Evolutionary conservation across 2,797 vertebrate genomes (phyloP).

Genomic region (Benthosema pterotum): DNA sequence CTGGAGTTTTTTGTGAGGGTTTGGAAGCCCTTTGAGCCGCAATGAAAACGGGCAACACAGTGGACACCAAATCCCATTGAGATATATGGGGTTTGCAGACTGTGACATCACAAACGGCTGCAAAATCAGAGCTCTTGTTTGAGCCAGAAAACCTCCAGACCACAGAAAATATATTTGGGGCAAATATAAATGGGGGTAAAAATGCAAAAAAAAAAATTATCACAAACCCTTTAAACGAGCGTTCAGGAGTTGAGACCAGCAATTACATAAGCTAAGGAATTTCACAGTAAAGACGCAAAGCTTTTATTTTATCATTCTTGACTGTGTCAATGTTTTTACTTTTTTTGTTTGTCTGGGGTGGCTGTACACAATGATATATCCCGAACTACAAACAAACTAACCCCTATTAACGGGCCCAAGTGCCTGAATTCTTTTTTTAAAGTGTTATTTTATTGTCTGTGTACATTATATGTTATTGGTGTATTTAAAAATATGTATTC

Average conservation of each 20-base stretch:
- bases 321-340: slow-evolving; percentile 41
- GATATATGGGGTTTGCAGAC: too few species aligned
- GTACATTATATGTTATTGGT: slow-evolving; percentile 61
- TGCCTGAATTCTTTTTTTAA: slow-evolving; percentile 68
- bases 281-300: slow-evolving; percentile 23
- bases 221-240: too few species aligned
- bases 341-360: slow-evolving; percentile 49
- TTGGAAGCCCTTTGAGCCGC: too few species aligned
- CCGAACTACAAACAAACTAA: slow-evolving; percentile 56
- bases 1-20: too few species aligned
- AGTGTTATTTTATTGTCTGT: slow-evolving; percentile 57
- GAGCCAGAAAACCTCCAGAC: too few species aligned
- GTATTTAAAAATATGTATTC: slow-evolving; percentile 81
- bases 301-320: slow-evolving; percentile 36
- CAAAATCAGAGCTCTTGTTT: too few species aligned
- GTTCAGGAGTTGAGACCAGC: slow-evolving; percentile 30
- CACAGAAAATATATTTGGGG: too few species aligned
- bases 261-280: slow-evolving; percentile 34
- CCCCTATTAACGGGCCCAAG: slow-evolving; percentile 25
- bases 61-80: too few species aligned
- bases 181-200: too few species aligned
- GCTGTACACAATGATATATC: slow-evolving; percentile 42
- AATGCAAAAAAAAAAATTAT: too few species aligned
- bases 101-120: too few species aligned
- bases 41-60: too few species aligned